These are phyloP conservation scores for Siniperca obscura DNA, from an alignment of 2,797 vertebrate species.

Conservation along the genomic window DNA sequence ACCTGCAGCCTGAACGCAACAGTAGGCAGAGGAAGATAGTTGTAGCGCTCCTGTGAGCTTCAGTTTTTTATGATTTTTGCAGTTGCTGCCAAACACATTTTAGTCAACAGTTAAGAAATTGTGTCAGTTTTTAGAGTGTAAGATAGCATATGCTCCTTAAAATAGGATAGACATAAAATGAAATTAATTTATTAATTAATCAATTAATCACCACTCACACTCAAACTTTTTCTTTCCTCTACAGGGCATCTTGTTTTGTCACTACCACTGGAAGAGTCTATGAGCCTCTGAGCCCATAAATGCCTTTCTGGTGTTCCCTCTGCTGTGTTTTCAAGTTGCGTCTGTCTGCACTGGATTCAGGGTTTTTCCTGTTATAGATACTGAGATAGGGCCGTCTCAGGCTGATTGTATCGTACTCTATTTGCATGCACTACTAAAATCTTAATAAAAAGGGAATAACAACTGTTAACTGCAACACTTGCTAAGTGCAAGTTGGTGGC, in stretches of 20 bases:
- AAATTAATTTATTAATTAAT: too few relatives aligned
- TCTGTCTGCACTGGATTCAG: slow-evolving; percentile 41
- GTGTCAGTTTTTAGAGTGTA: background rate
- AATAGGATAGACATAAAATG: too few relatives aligned
- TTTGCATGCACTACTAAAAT: slow-evolving; percentile 58
- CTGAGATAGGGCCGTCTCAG: background rate
- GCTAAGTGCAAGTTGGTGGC: slow-evolving; percentile 5
- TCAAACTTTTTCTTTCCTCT: slow-evolving; percentile 5
- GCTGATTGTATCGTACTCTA: slow-evolving; percentile 34
- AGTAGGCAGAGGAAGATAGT: too few relatives aligned
- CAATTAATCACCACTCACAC: background rate
- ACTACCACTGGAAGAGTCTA: background rate
- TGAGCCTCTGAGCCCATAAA: slow-evolving; percentile 26
- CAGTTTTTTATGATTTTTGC: background rate
- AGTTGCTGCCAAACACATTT: background rate
- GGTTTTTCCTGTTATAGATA: slow-evolving; percentile 16
- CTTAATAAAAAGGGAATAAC: slow-evolving; percentile 57
- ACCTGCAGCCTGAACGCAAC: background rate
- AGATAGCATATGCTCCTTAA: background rate
- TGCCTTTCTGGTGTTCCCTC: slow-evolving; percentile 25
- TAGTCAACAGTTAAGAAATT: background rate
- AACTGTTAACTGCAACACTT: background rate
- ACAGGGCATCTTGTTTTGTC: slow-evolving; percentile 41
- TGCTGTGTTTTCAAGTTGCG: slow-evolving; percentile 27
- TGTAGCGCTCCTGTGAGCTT: background rate